Base-by-base conservation (phyloP, 2,797 vertebrate species). In the Tachyglossus aculeatus region DNA sequence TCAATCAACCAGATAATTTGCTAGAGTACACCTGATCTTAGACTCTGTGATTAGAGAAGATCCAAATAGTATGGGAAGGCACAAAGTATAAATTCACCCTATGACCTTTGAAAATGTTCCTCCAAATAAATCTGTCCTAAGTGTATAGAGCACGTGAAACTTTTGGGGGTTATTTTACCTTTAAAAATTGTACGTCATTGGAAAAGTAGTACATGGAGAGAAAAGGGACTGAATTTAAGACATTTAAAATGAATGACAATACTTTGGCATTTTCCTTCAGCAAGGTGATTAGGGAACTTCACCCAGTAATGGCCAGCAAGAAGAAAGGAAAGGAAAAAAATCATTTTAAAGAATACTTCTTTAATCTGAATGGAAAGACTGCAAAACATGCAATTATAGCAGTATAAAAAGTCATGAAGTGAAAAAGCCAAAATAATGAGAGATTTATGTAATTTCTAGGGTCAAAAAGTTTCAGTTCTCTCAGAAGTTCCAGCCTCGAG, bases 401-500 rank as follows among this genome's bases (percentile, higher is more conserved):
- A 14, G 40, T 45, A 19, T 15, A 11, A 62, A 72, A 82, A 53
- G 40, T 45, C 22, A 9, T 1, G 9, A 58, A 67, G 57, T 21
- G 37, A 52, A 70, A 78, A 80, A 4, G 4, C 24, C 36, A 41
- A 64, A 59, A 32, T 74, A 74, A 78, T 69, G 68, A 83, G 71
- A 65, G 50, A 44, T 39, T 44, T 54, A 39, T 70, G 40, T 65
- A 77, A 65, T 47, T 65, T 29, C 37, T 45, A 53, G 56, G 69
- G 74, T 70, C 51, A 47, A 50, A 51, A 64, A 80, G 12, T 8
- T 24, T 44, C 16, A 79, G 56, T 31, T 22, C 61, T 76, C 37
- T 74, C 63, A 72, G n/a, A 40, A 9, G 22, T 53, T 77, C 62
- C 21, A 24, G 38, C 71, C 59, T 83, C 67, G 15, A 34, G 66